These are phyloP conservation scores for Tokudaia tokunoshimensis DNA, from an alignment of 2,797 vertebrate genomes.

Conservation along the genomic window DNA sequence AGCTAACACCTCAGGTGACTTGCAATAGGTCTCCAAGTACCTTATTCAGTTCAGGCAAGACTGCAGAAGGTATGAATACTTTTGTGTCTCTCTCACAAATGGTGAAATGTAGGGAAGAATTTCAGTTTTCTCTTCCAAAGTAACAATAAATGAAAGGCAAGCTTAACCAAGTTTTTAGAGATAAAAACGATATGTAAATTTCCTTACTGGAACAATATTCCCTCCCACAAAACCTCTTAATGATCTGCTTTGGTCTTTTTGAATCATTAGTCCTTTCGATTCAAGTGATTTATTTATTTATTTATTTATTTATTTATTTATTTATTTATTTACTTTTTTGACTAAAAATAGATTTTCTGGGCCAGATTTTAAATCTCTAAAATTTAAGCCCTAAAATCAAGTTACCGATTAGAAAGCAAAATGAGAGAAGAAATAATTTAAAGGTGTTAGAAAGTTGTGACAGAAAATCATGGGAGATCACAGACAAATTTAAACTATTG, in stretches of 20 bases:
- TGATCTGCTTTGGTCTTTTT: slow-evolving; percentile 52
- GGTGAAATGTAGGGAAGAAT: slow-evolving; percentile 45
- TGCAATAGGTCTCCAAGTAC: slow-evolving; percentile 54
- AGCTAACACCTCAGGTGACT: slow-evolving; percentile 48
- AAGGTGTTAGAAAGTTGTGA: neutral
- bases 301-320: too few species aligned
- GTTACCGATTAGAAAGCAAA: slow-evolving; percentile 37
- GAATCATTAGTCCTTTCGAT: slow-evolving; percentile 61
- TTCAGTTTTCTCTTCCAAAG: slow-evolving; percentile 48
- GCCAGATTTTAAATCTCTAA: slow-evolving; percentile 61
- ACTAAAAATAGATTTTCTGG: slow-evolving; percentile 46
- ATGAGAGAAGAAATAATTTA: neutral
- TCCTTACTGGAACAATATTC: slow-evolving; percentile 55
- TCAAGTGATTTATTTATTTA: slow-evolving; percentile 29
- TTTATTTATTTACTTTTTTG: neutral
- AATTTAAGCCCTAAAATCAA: neutral
- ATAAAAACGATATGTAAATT: slow-evolving; percentile 58
- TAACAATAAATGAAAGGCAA: slow-evolving; percentile 56
- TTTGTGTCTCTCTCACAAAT: slow-evolving; percentile 24
- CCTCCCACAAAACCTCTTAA: slow-evolving; percentile 36
- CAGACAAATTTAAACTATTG: slow-evolving; percentile 49
- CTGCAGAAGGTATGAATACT: slow-evolving; percentile 32
- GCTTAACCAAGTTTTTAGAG: slow-evolving; percentile 59
- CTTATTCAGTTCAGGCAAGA: slow-evolving; percentile 34
- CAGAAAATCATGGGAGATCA: neutral